phyloP scores from a whole-genome alignment of 2,888 invertebrate species.

The Tholera decimalis region DNA sequence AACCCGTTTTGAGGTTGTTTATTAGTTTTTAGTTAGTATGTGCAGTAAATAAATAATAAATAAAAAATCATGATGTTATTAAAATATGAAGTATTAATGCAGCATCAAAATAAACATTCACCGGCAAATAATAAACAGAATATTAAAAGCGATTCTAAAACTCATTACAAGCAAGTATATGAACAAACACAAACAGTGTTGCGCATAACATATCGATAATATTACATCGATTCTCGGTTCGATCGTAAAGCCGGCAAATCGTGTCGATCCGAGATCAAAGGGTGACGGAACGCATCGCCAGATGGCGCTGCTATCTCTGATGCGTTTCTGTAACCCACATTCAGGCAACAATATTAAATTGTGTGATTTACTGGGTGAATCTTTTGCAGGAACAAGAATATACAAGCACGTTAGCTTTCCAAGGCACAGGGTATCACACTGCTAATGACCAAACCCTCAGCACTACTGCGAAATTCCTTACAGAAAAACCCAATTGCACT shows the following conservation, averaged over 20 bases:
- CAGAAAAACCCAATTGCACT: no score
- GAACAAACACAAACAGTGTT: slow-evolving; percentile 45
- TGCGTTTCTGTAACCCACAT: slow-evolving; percentile 63
- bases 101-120: not conserved
- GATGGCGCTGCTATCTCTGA: slow-evolving; percentile 55
- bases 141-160: slow-evolving; percentile 32
- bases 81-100: not conserved
- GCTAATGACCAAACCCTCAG: no score
- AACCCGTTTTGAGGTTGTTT: no score
- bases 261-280: slow-evolving; percentile 60
- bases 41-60: no score
- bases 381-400: not conserved
- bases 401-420: not conserved
- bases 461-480: no score
- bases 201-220: slow-evolving; percentile 56
- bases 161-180: slow-evolving; percentile 23
- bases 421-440: no score
- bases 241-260: slow-evolving; percentile 50
- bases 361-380: slow-evolving; percentile 23
- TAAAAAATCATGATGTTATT: not conserved
- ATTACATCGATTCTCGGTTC: slow-evolving; percentile 50
- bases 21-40: no score
- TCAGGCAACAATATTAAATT: slow-evolving; percentile 57
- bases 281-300: slow-evolving; percentile 42
- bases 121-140: slow-evolving; percentile 14